Percentiles rank a stretch among this genome's conserved stretches.
Evolutionary conservation across 2,113 vertebrate genomes (phyloP).

Genomic region (Dascyllus trimaculatus): DNA sequence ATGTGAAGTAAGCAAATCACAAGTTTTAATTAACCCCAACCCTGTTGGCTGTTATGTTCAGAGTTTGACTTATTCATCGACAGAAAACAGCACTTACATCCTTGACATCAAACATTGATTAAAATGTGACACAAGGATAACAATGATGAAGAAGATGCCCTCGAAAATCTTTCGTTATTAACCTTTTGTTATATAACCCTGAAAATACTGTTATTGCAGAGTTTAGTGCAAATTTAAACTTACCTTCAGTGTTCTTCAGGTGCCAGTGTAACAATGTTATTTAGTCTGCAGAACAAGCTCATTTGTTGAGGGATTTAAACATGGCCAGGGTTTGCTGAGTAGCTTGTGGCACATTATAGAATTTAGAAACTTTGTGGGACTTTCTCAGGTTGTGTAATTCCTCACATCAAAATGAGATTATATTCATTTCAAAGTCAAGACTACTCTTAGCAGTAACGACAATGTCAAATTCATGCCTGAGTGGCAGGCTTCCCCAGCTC

Average conservation of each 20-base stretch:
- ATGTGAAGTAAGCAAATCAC: constrained; percentile 8
- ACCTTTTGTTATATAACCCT: constrained; percentile 4
- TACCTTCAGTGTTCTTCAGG: constrained; percentile 9
- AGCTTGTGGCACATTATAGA: constrained; percentile 36
- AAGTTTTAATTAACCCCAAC: constrained; percentile 22
- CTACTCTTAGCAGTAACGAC: constrained; percentile 29
- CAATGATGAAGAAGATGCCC: neutral
- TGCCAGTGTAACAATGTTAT: constrained; percentile 47
- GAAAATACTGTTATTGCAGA: neutral
- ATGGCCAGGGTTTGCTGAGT: constrained; percentile 20
- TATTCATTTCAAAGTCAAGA: constrained; percentile 47
- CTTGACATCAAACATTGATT: constrained; percentile 24
- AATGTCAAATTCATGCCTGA: constrained; percentile 45
- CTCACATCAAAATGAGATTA: constrained; percentile 40
- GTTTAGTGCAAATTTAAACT: constrained; percentile 34
- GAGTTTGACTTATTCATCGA: constrained; percentile 10
- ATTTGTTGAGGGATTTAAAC: no score
- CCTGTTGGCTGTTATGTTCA: neutral
- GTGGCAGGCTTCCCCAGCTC: constrained; percentile 7
- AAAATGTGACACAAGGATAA: constrained; percentile 14
- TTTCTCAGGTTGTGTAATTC: constrained; percentile 15
- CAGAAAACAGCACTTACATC: constrained; percentile 16
- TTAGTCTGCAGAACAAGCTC: constrained; percentile 49
- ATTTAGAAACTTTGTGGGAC: constrained; percentile 37
- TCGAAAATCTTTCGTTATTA: neutral